Conservation (phyloP, 2,888 invertebrate genomes). For the Cynaeus angustus region DNA sequence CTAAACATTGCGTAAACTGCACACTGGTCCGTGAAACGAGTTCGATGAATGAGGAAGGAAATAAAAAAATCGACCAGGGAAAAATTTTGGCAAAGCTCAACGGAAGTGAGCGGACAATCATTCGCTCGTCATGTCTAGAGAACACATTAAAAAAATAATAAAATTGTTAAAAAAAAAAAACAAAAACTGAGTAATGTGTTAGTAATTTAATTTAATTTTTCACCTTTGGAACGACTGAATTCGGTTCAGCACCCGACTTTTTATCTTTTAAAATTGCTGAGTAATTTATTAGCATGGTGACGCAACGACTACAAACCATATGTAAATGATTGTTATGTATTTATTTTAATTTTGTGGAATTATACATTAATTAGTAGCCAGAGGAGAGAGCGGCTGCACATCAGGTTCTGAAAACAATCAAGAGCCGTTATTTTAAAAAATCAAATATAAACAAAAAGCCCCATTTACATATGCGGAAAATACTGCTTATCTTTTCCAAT, state of each 20-base stretch:
- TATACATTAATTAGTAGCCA: conserved; percentile 10
- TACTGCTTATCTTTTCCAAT: conserved; percentile 25
- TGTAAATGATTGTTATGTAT: conserved; percentile 38
- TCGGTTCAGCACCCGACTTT: conserved; percentile 15
- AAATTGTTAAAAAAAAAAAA: neutral
- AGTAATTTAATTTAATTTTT: neutral
- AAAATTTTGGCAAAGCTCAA: conserved; percentile 16
- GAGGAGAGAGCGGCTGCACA: conserved; percentile 8
- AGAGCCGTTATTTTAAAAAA: conserved; percentile 26
- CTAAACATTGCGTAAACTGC: conserved; percentile 7
- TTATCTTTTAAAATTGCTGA: conserved; percentile 45
- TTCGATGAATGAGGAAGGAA: conserved; percentile 9
- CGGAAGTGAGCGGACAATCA: conserved; percentile 11
- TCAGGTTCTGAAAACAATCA: conserved; percentile 12
- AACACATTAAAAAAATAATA: neutral
- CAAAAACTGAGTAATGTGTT: no score
- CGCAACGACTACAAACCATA: conserved; percentile 33
- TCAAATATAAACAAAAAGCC: conserved; percentile 22
- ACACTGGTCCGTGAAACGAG: neutral
- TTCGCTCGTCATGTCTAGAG: neutral
- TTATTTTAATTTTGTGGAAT: conserved; percentile 23
- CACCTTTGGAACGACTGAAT: conserved; percentile 4
- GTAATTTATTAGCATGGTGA: conserved; percentile 47
- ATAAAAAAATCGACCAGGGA: neutral
- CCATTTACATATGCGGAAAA: conserved; percentile 14